Evolutionary conservation across 2,888 invertebrate species (phyloP), one percentile per base, ranked within the genome.

Genomic region (Marronus borbonicus): DNA sequence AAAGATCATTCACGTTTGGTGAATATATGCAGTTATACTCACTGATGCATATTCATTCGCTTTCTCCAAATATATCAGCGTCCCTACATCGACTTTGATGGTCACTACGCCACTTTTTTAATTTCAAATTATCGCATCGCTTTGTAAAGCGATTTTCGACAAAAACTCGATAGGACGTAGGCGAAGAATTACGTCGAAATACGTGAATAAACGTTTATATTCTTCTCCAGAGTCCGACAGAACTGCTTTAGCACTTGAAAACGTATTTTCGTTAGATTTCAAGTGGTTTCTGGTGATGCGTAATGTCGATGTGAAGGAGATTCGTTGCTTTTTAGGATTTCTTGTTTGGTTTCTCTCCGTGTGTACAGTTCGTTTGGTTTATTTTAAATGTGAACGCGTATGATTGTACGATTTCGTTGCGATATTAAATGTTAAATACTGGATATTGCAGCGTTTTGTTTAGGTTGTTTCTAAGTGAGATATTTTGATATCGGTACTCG

Each of bases 221-320:
- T 58, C 55, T 8, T 7, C 55, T 58, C 8, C 7, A 5, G 55
- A 36, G 17, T 58, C 20, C n/a, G 20, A 8, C 20, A 58, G 8
- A 8, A 20, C 8, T 12, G 44, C 10, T 20, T 10, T 36, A 55
- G 70, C 55, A 55, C 70, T 70, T 70, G 70, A 70, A 70, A 20
- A 50, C 70, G 55, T 70, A 70, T 70, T 70, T 70, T 70, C 55
- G 70, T 70, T 28, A 55, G 55, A 70, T 70, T 58, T 70, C 70
- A 70, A 70, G 70, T 70, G 70, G 70, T 58, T 70, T 70, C 70
- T 70, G 70, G 58, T 20, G 55, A 55, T 70, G 55, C 36, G 10
- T 17, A 58, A 39, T 70, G 36, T 44, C 17, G 66, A 55, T 44
- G 44, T 12, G 44, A 12, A 44, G 31, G 44, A 44, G 44, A 44